Percentiles rank a stretch among this genome's conserved stretches.
These are phyloP conservation scores for Criorhina ranunculi DNA, from an alignment of 2,888 invertebrate species.

Conservation along the genomic window DNA sequence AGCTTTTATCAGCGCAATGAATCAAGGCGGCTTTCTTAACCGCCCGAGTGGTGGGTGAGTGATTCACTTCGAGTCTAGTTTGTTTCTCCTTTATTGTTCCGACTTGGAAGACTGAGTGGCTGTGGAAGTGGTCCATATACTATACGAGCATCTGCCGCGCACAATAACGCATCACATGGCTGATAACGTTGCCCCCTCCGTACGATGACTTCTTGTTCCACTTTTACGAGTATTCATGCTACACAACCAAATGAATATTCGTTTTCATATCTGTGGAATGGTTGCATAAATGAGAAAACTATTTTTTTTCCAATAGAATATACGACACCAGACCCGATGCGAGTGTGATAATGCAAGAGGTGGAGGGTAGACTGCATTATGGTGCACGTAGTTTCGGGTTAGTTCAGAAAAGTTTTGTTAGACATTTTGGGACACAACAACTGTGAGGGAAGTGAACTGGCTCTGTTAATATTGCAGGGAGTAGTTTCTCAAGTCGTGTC, in stretches of 20 bases:
- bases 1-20: conserved; percentile 50
- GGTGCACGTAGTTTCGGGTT: conserved; percentile 24
- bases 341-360: conserved; percentile 48
- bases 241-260: conserved; percentile 35
- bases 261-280: conserved; percentile 51
- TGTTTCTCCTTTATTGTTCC: neutral
- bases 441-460: neutral
- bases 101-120: conserved; percentile 62
- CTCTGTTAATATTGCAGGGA: neutral
- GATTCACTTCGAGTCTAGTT: conserved; percentile 63
- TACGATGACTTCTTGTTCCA: conserved; percentile 74
- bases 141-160: neutral
- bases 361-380: conserved; percentile 23
- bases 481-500: conserved; percentile 13
- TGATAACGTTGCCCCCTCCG: conserved; percentile 60
- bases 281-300: conserved; percentile 44
- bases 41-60: conserved; percentile 41
- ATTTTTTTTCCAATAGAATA: conserved; percentile 36
- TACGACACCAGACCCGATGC: conserved; percentile 47
- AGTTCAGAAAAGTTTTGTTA: conserved; percentile 39
- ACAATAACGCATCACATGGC: conserved; percentile 46
- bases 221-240: conserved; percentile 42
- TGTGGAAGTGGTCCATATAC: conserved; percentile 62
- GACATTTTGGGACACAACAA: conserved; percentile 26
- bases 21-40: conserved; percentile 32